phyloP scores from a whole-genome alignment of 53 echinoderm and acorn worm species.

The Paelopatides confundens region DNA sequence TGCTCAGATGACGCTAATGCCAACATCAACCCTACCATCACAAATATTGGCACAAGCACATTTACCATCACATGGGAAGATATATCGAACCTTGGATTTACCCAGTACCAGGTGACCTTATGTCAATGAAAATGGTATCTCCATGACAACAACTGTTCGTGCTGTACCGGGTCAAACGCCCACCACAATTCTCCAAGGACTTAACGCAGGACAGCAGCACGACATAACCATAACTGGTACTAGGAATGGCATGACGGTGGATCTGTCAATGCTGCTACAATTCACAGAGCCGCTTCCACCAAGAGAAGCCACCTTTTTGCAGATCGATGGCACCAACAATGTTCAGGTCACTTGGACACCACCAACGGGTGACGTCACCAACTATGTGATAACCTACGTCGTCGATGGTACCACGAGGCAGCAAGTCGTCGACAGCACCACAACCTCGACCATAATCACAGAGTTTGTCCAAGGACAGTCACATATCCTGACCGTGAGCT shows the following conservation, averaged over 20 bases:
- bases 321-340: slow-evolving; percentile 19
- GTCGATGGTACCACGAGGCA: slow-evolving; percentile 4
- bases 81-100: slow-evolving; percentile 4
- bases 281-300: slow-evolving; percentile 27
- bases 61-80: slow-evolving; percentile 38
- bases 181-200: neutral
- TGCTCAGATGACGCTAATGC: slow-evolving; percentile 9
- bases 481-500: slow-evolving; percentile 2
- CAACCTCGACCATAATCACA: neutral
- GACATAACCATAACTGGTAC: slow-evolving; percentile 21
- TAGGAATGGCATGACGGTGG: neutral
- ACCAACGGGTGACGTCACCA: slow-evolving; percentile 4
- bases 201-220: slow-evolving; percentile 1
- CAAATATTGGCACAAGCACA: slow-evolving; percentile 8
- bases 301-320: neutral
- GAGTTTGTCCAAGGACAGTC: slow-evolving; percentile 23
- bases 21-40: slow-evolving; percentile 13
- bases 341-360: slow-evolving; percentile 17
- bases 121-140: neutral
- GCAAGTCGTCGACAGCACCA: neutral
- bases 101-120: neutral
- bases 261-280: neutral
- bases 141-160: neutral
- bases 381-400: slow-evolving; percentile 22
- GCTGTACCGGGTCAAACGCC: neutral